Base-by-base conservation (phyloP, 2,113 vertebrate genomes). In the Spermophilus dauricus region DNA sequence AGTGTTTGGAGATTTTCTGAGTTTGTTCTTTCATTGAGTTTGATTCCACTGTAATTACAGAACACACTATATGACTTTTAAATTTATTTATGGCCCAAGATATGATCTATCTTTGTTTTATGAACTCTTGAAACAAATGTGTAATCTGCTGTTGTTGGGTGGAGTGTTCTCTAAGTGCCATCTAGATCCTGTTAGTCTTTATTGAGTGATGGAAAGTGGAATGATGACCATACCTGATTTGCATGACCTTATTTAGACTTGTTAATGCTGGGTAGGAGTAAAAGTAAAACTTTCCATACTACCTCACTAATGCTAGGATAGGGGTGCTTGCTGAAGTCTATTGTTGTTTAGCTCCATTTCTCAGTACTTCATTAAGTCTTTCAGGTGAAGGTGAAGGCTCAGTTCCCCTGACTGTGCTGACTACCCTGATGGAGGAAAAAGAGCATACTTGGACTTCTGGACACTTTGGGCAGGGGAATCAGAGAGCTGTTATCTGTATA, bases 51-150 rank as follows among this genome's bases (percentile, higher is more conserved):
- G 53, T 67, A 37, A 83, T 90, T 53, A 82, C 65, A 94, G 26
- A 65, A 76, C 82, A 89, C 73, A 86, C 12, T 56, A 61, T 51
- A 11, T 89, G 48, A 78, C 58, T 95, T 96, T 87, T 32, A 81
- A 89, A 85, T 81, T 77, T 94, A 13, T 92, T 96, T 82, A 94
- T n/a, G 53, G 24, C 30, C 51, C 63, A 73, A 39, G 13, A 51
- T 78, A 39, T 94, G 45, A 24, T 89, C 73, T 89, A 13, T 86
- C 73, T 83, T 92, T 72, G 45, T 78, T 95, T 53, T 82, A 75
- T 94, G 58, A 28, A 32, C 13, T 18, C 53, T 87, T 84, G 63
- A 86, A 96, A 86, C 34, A 42, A 92, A 75, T 75, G 7, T 63
- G 8, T 80, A 37, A 83, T 67, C 61, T 86, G 18, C 39, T 89